Evolutionary conservation across 1,140 invertebrate species (phyloP).

Genomic region (Eurosta solidaginis): DNA sequence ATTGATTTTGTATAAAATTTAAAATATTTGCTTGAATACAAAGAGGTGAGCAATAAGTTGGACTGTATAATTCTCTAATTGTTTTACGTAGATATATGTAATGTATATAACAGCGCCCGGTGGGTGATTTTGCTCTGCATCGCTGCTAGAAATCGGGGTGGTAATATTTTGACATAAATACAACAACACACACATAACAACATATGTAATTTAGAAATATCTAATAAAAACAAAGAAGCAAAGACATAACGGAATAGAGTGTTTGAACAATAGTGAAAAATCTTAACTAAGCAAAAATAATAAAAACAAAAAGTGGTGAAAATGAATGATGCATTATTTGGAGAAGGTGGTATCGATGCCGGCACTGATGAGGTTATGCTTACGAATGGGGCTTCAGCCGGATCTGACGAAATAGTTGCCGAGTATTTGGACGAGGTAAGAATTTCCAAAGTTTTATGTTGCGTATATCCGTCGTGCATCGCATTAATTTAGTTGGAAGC

Average conservation of each 20-base stretch:
- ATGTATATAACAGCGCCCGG: no score
- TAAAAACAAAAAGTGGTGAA: conserved; percentile 1
- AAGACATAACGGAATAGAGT: conserved; percentile 14
- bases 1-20: no score
- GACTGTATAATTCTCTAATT: no score
- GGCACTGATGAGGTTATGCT: background rate
- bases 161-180: conserved; percentile 10
- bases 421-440: conserved; percentile 20
- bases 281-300: background rate
- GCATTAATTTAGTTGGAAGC: no score
- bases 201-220: conserved; percentile 21
- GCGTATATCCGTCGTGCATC: background rate
- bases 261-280: background rate
- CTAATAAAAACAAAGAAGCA: conserved; percentile 18
- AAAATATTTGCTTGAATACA: no score
- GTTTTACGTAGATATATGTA: no score
- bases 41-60: no score
- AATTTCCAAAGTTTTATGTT: background rate
- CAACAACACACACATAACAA: conserved; percentile 4
- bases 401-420: conserved; percentile 4
- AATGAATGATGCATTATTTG: background rate
- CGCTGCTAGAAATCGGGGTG: background rate
- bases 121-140: no score
- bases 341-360: background rate
- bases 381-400: conserved; percentile 2